phyloP scores from a whole-genome alignment of 1,140 invertebrate species.

The Dreissena rostriformis region DNA sequence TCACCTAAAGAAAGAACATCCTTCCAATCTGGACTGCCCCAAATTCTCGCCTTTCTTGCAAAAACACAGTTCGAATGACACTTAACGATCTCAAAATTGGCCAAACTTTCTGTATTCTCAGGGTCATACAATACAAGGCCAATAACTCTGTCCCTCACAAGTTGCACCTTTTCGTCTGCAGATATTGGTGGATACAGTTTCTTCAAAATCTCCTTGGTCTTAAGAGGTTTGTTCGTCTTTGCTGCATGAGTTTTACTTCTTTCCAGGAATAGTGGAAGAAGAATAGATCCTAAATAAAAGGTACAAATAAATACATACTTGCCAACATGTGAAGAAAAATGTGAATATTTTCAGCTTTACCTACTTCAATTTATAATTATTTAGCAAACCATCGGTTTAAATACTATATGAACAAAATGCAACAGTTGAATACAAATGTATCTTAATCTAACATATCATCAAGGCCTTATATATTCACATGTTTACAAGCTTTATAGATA shows the following conservation, averaged over 20 bases:
- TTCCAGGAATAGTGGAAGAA: conserved; percentile 7
- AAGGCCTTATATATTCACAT: too few species aligned
- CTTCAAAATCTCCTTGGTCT: conserved; percentile 58
- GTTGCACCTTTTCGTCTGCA: conserved; percentile 47
- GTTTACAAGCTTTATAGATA: too few species aligned
- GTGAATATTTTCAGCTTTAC: too few species aligned
- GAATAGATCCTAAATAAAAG: neutral
- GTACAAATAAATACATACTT: too few species aligned
- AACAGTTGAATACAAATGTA: too few species aligned
- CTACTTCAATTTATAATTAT: too few species aligned
- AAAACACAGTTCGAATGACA: conserved; percentile 74
- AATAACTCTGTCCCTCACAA: conserved; percentile 53
- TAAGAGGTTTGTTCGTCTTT: neutral
- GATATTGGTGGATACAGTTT: conserved; percentile 54
- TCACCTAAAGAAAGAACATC: conserved; percentile 66
- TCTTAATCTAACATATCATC: too few species aligned
- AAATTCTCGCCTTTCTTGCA: conserved; percentile 74
- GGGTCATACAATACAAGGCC: conserved; percentile 69
- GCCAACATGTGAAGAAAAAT: too few species aligned
- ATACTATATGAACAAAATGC: too few species aligned
- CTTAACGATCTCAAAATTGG: conserved; percentile 69
- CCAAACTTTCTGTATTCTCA: conserved; percentile 49
- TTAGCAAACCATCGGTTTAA: too few species aligned
- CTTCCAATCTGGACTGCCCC: conserved; percentile 72
- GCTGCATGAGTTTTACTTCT: neutral